These are phyloP conservation scores for Bathynomus jamesi DNA, from an alignment of 1,140 invertebrate species.

Conservation along the genomic window DNA sequence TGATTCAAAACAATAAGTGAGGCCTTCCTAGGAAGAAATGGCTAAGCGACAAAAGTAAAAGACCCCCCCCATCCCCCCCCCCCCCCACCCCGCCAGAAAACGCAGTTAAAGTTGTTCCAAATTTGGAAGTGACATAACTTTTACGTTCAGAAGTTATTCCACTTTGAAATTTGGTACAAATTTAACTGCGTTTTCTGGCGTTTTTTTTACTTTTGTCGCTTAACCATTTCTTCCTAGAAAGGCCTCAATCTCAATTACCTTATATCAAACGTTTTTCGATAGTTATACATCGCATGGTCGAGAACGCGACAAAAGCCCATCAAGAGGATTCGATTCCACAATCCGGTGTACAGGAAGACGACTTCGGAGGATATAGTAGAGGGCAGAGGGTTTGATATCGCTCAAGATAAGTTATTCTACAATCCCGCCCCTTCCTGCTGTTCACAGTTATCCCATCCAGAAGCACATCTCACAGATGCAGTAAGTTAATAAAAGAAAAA, in stretches of 20 bases:
- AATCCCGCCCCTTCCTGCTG: neutral
- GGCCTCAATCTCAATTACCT: neutral
- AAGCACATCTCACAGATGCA: slow-evolving; percentile 6
- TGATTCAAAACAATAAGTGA: neutral
- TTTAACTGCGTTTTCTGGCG: too few relatives aligned
- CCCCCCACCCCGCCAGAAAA: slow-evolving; percentile 10
- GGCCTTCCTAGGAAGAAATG: neutral
- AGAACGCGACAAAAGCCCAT: slow-evolving; percentile 3
- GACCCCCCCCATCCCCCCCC: neutral
- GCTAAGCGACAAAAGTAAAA: neutral
- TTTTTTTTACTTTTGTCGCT: neutral
- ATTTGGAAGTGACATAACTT: too few relatives aligned
- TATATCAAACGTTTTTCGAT: neutral
- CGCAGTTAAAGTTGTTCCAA: too few relatives aligned
- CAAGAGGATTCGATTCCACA: slow-evolving; percentile 19
- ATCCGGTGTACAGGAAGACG: slow-evolving; percentile 24
- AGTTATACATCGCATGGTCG: slow-evolving; percentile 13
- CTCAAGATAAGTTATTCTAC: slow-evolving; percentile 17
- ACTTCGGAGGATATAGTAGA: slow-evolving; percentile 14
- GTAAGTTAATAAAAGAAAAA: slow-evolving; percentile 19
- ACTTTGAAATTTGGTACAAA: neutral
- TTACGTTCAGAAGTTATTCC: too few relatives aligned
- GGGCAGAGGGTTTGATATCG: slow-evolving; percentile 17
- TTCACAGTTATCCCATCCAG: slow-evolving; percentile 1
- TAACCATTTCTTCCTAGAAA: neutral